Conservation (phyloP, 30 jellyfish, hydroid and myxozoan genomes). For the Turritopsis rubra region DNA sequence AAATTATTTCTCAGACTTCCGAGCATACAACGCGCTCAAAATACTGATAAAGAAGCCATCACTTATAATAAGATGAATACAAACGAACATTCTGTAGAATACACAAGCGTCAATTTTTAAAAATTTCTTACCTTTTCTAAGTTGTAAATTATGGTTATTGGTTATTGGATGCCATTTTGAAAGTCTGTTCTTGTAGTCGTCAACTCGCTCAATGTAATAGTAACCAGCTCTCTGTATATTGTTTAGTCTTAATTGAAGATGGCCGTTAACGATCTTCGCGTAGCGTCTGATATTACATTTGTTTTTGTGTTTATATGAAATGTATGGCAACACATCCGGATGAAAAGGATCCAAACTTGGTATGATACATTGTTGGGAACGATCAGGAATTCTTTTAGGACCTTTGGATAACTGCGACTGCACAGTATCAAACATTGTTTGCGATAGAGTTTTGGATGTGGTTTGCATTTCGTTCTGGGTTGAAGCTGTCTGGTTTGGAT, state of each 20-base stretch:
- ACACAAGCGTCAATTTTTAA: background rate
- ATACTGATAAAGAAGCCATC: too few relatives aligned
- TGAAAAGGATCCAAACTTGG: background rate
- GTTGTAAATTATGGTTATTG: too few relatives aligned
- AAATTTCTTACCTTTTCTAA: background rate
- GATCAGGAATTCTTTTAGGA: too few relatives aligned
- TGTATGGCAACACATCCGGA: background rate
- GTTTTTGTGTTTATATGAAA: background rate
- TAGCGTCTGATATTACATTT: background rate
- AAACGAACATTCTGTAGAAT: background rate
- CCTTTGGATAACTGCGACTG: too few relatives aligned
- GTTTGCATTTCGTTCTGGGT: too few relatives aligned
- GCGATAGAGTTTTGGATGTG: too few relatives aligned
- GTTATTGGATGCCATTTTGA: background rate
- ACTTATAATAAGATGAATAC: too few relatives aligned
- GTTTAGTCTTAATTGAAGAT: background rate
- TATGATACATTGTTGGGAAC: background rate
- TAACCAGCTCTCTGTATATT: background rate
- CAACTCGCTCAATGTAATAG: background rate
- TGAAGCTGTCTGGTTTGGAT: too few relatives aligned
- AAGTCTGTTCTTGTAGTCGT: background rate
- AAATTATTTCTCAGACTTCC: too few relatives aligned
- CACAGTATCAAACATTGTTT: too few relatives aligned
- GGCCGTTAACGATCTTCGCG: background rate
- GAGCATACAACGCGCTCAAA: too few relatives aligned